A percentile compares a stretch with the other conserved stretches of the same genome.
Evolutionary conservation across 2,113 vertebrate genomes (phyloP).

Genomic region (Ciconia stormi): DNA sequence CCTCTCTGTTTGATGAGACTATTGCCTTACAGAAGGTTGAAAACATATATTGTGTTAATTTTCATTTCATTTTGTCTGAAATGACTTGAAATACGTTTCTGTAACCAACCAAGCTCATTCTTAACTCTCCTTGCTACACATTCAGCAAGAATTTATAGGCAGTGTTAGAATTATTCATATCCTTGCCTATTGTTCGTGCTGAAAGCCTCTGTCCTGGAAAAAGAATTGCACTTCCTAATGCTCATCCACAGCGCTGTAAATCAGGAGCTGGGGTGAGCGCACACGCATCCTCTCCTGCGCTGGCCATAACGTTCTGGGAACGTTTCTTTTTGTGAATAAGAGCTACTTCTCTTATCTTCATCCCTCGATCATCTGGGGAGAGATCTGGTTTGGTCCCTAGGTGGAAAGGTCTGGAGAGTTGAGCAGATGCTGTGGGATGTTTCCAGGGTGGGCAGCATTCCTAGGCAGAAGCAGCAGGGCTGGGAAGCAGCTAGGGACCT

Average conservation of each 20-base stretch:
- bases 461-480: not conserved
- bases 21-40: not conserved
- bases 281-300: not conserved
- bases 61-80: not conserved
- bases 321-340: not conserved
- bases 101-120: not conserved
- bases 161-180: not conserved
- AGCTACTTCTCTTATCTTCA: not conserved
- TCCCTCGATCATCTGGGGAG: not conserved
- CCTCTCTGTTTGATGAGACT: not conserved
- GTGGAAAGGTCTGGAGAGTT: not conserved
- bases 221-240: not conserved
- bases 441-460: not conserved
- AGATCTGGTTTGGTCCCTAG: not conserved
- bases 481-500: not conserved
- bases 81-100: not conserved
- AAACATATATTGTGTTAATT: not conserved
- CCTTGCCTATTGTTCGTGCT: not conserved
- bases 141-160: conserved; percentile 23
- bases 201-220: not conserved
- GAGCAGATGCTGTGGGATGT: not conserved
- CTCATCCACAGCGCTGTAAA: not conserved
- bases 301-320: not conserved
- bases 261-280: not conserved
- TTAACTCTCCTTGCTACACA: not conserved